Base-by-base conservation (phyloP, 2,113 vertebrate species). In the Cardinalis cardinalis region DNA sequence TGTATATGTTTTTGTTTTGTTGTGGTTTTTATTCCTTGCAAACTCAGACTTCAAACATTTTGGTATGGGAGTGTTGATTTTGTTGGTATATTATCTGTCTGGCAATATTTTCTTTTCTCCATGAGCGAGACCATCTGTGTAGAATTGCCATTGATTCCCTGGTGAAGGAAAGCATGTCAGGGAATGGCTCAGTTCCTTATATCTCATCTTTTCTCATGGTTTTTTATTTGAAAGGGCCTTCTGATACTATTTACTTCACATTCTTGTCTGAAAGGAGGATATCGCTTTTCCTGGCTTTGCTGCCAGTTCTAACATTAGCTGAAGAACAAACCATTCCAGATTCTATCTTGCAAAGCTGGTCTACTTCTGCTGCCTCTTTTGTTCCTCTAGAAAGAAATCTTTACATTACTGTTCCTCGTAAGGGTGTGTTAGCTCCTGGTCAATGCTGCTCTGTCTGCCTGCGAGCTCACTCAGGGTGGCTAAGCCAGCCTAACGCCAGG, bases 381-480 rank as follows among this genome's bases (percentile, higher is more conserved):
- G 12, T 94, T 61, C 26, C 79, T 64, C 51, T 76, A 34, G 44
- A 80, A 83, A 59, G 32, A 87, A 87, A 55, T 32, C 41, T 91
- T 70, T 63, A 25, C 15, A 0, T 70, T 26, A 10, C 14, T 32
- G 6, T 40, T 60, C 9, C 7, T 58, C n/a, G 18, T 31, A 3
- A 23, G 21, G 5, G 14, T 76, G 46, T 73, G 32, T 51, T 73
- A 18, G 15, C 10, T 83, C 17, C n/a, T 69, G 53, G 36, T 40
- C 32, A 55, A 49, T 1, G 2, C 48, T 77, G 44, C 24, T 34
- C 11, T 70, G 38, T 36, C 46, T 76, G 55, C 14, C 26, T 74
- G 36, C 6, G 5, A 44, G 26, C 32, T 40, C 74, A 9, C 9
- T 5, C 0, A 0, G 1, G 7, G 12, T 48, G 44, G 31, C n/a